These are phyloP conservation scores for Leptinotarsa texana DNA, from an alignment of 1,140 invertebrate species.

Conservation along the genomic window DNA sequence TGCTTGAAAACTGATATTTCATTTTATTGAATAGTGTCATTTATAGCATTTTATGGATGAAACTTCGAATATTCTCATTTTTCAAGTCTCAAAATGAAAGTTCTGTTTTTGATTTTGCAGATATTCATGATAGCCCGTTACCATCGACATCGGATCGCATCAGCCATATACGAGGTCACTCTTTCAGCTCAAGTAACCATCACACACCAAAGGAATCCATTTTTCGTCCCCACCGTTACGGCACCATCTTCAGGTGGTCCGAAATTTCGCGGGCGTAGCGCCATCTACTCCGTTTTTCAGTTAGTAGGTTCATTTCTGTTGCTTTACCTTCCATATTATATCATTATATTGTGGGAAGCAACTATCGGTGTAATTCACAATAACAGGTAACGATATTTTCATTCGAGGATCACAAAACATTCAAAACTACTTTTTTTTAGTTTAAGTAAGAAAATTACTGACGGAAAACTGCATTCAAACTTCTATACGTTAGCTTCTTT, in stretches of 20 bases:
- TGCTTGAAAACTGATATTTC: too few relatives aligned
- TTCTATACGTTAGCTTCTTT: slow-evolving; percentile 65
- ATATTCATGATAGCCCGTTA: slow-evolving; percentile 79
- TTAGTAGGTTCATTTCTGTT: slow-evolving; percentile 72
- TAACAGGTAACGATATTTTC: slow-evolving; percentile 3
- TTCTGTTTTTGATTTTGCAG: slow-evolving; percentile 48
- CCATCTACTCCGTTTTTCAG: slow-evolving; percentile 71
- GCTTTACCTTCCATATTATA: slow-evolving; percentile 75
- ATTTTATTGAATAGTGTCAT: too few relatives aligned
- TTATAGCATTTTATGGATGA: too few relatives aligned
- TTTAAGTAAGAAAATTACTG: neutral
- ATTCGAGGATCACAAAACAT: neutral
- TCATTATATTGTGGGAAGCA: slow-evolving; percentile 71
- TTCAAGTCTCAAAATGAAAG: neutral
- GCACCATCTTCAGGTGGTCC: slow-evolving; percentile 61
- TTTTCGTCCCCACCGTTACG: slow-evolving; percentile 66
- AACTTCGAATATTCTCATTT: too few relatives aligned
- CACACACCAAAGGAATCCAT: slow-evolving; percentile 78
- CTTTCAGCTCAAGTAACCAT: slow-evolving; percentile 82
- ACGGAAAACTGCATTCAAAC: slow-evolving; percentile 49
- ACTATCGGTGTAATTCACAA: slow-evolving; percentile 42
- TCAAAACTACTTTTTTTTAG: neutral
- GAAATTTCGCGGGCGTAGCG: slow-evolving; percentile 60
- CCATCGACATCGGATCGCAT: slow-evolving; percentile 80
- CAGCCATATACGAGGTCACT: slow-evolving; percentile 83